A percentile compares a stretch with the other conserved stretches of the same genome.
Conservation (phyloP, 1,140 invertebrate genomes). For the Leucophenga varia region DNA sequence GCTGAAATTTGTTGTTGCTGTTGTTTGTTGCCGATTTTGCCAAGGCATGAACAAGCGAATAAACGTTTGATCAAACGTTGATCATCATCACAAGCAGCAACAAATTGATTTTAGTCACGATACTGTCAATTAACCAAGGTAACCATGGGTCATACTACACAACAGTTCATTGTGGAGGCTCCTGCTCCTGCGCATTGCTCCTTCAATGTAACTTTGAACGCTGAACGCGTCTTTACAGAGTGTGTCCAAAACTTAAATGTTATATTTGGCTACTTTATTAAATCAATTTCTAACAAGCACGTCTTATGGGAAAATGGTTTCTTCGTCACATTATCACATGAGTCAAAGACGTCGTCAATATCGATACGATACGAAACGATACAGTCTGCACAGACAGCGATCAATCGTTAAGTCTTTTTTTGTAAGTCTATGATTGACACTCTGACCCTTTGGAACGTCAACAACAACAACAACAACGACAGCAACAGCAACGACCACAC, state of each 20-base stretch:
- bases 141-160: slow-evolving; percentile 43
- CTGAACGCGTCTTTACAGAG: slow-evolving; percentile 33
- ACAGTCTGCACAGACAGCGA: too few relatives aligned
- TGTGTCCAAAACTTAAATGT: slow-evolving; percentile 35
- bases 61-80: slow-evolving; percentile 23
- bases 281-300: slow-evolving; percentile 33
- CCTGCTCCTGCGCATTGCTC: neutral
- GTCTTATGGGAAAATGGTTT: slow-evolving; percentile 7
- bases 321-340: slow-evolving; percentile 47
- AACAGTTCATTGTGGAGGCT: slow-evolving; percentile 20
- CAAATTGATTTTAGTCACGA: slow-evolving; percentile 54
- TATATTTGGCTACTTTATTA: slow-evolving; percentile 52
- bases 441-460: too few relatives aligned
- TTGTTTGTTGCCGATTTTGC: slow-evolving; percentile 33
- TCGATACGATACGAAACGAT: too few relatives aligned
- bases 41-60: too few relatives aligned
- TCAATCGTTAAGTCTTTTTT: too few relatives aligned
- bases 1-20: slow-evolving; percentile 49
- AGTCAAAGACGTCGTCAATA: too few relatives aligned
- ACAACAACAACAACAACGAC: too few relatives aligned
- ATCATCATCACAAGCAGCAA: too few relatives aligned
- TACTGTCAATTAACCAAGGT: slow-evolving; percentile 53
- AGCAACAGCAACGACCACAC: too few relatives aligned
- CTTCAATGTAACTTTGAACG: neutral
- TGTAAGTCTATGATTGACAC: too few relatives aligned